Evolutionary conservation across 2,797 vertebrate species (phyloP).

Genomic region (Chaetophractus vellerosus): DNA sequence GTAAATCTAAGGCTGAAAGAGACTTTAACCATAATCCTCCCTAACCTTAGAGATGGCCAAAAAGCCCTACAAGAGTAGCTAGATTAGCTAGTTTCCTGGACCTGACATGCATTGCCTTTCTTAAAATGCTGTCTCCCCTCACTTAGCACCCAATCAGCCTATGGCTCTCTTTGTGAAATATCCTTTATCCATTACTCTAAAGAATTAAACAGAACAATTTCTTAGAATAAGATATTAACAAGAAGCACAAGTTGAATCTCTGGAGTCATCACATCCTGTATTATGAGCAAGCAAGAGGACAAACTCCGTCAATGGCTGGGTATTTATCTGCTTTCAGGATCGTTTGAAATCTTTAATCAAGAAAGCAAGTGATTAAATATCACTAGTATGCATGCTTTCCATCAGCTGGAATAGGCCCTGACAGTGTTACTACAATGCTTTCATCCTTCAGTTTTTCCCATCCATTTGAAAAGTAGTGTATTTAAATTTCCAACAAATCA

Average conservation of each 20-base stretch:
- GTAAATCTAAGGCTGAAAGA: slow-evolving; percentile 13
- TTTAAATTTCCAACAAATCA: slow-evolving; percentile 11
- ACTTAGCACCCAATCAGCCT: no score
- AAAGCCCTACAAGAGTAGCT: not conserved
- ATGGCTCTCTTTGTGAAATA: not conserved
- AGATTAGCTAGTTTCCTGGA: not conserved
- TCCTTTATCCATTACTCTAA: not conserved
- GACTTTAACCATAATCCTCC: not conserved
- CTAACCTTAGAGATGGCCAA: not conserved
- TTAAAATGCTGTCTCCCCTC: not conserved
- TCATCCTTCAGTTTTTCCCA: not conserved
- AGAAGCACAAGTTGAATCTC: not conserved
- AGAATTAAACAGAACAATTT: not conserved
- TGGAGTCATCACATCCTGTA: not conserved
- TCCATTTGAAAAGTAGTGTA: not conserved
- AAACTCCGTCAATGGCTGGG: not conserved
- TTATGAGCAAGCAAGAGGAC: not conserved
- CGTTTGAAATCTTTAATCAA: slow-evolving; percentile 18
- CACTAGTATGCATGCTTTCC: not conserved
- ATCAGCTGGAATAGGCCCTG: not conserved
- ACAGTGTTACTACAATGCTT: not conserved
- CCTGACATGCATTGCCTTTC: not conserved
- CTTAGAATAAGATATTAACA: not conserved
- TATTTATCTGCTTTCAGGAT: not conserved
- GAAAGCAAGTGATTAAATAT: not conserved